A percentile compares a stretch with the other conserved stretches of the same genome.
phyloP scores from a whole-genome alignment of 2,797 vertebrate genomes.

The Sebastes baramenuke region DNA sequence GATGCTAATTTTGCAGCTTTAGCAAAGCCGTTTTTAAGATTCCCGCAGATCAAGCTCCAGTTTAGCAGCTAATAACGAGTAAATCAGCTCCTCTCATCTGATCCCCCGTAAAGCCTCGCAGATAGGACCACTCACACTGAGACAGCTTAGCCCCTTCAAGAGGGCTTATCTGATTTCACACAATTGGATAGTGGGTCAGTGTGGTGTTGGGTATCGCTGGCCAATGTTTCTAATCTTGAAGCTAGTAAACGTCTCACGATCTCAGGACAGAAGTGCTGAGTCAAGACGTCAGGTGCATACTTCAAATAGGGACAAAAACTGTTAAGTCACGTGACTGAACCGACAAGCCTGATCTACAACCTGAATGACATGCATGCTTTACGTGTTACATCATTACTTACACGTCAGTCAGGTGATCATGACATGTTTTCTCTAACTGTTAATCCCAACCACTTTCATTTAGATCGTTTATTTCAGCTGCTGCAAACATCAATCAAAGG shows the following conservation, averaged over 20 bases:
- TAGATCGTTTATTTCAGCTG: not conserved
- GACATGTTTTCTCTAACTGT: constrained; percentile 1
- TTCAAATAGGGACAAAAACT: constrained; percentile 28
- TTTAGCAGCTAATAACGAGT: constrained; percentile 65
- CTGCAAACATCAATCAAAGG: constrained; percentile 11
- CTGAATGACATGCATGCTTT: constrained; percentile 25
- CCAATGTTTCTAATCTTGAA: constrained; percentile 67
- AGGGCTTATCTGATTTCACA: constrained; percentile 77
- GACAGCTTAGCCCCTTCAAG: constrained; percentile 68
- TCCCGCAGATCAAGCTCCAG: constrained; percentile 45
- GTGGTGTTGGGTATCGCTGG: constrained; percentile 63
- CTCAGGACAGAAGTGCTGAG: constrained; percentile 37
- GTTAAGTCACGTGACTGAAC: constrained; percentile 9
- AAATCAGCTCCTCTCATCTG: constrained; percentile 71
- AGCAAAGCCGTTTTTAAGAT: constrained; percentile 43
- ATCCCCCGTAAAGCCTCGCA: constrained; percentile 59
- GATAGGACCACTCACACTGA: constrained; percentile 64
- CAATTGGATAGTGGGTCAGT: constrained; percentile 70
- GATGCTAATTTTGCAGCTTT: constrained; percentile 31
- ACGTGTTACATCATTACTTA: constrained; percentile 25
- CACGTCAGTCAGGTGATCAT: not conserved
- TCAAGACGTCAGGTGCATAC: constrained; percentile 45
- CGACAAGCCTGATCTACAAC: constrained; percentile 21
- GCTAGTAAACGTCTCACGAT: constrained; percentile 50
- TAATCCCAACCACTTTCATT: not conserved